Conservation (phyloP, 2,113 vertebrate species). For the Stegastes partitus region DNA sequence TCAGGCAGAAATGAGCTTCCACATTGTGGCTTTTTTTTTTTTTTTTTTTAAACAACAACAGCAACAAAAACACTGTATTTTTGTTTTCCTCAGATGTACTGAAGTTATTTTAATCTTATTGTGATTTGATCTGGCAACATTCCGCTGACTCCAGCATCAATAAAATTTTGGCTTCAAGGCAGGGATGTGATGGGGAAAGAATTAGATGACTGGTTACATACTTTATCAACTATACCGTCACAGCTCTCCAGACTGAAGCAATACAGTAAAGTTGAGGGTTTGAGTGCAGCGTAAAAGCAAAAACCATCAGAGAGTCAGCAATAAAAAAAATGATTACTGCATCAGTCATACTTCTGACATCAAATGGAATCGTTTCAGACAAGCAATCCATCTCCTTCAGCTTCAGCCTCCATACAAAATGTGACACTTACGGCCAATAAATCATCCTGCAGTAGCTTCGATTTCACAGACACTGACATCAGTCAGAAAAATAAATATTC, state of each 20-base stretch:
- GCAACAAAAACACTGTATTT: background rate
- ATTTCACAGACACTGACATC: constrained; percentile 43
- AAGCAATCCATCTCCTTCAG: constrained; percentile 48
- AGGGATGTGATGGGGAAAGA: constrained; percentile 12
- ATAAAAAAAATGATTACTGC: constrained; percentile 34
- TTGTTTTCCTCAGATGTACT: constrained; percentile 1
- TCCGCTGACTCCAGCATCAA: background rate
- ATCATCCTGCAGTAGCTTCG: constrained; percentile 40
- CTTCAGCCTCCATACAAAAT: constrained; percentile 22
- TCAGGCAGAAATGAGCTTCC: background rate
- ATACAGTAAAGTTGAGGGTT: constrained; percentile 10
- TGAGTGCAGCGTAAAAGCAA: background rate
- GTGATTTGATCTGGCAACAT: constrained; percentile 5
- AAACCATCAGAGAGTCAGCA: constrained; percentile 9
- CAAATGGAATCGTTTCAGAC: constrained; percentile 33
- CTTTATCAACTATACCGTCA: constrained; percentile 8
- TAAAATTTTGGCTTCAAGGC: constrained; percentile 7
- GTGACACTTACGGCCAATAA: constrained; percentile 35
- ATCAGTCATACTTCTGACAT: constrained; percentile 47
- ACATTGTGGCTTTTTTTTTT: background rate
- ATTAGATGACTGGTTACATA: background rate
- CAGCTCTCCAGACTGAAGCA: constrained; percentile 24
- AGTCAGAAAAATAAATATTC: constrained; percentile 55
- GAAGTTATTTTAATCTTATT: background rate
- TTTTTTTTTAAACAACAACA: background rate